Evolutionary conservation across 2,888 invertebrate species (phyloP).

Genomic region (Chrysotoxum bicinctum): DNA sequence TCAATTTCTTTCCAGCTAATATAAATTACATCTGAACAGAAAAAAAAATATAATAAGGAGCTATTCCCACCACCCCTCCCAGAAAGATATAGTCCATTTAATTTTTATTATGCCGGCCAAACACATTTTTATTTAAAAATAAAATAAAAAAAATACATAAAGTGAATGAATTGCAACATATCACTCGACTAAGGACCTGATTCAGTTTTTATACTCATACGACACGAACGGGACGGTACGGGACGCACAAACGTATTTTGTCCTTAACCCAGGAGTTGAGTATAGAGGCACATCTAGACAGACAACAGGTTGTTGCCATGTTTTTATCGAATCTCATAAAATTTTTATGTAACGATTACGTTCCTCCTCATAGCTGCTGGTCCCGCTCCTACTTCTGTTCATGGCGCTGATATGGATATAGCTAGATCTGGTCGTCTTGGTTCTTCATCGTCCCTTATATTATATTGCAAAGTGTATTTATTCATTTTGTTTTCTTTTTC

Average conservation of each 20-base stretch:
- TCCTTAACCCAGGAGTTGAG: conserved; percentile 58
- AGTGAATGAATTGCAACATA: conserved; percentile 65
- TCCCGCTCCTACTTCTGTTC: conserved; percentile 2
- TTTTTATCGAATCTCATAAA: conserved; percentile 75
- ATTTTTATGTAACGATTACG: conserved; percentile 74
- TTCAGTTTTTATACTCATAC: conserved; percentile 50
- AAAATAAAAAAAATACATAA: conserved; percentile 21
- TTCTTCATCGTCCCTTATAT: conserved; percentile 27
- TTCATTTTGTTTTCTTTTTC: conserved; percentile 51
- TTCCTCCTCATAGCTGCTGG: conserved; percentile 49
- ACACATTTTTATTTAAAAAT: conserved; percentile 59
- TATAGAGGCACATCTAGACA: conserved; percentile 57
- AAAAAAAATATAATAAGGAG: not conserved
- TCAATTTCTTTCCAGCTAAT: conserved; percentile 16
- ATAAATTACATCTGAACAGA: not conserved
- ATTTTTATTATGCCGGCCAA: conserved; percentile 42
- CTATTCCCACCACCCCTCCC: not conserved
- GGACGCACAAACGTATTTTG: conserved; percentile 41
- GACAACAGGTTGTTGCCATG: conserved; percentile 75
- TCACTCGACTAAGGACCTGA: conserved; percentile 54
- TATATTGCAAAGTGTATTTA: conserved; percentile 50
- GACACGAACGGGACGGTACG: not conserved
- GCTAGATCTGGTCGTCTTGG: conserved; percentile 14
- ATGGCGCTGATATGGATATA: not conserved
- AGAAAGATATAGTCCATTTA: conserved; percentile 46